These are phyloP conservation scores for Lasioglossum figueresi DNA, from an alignment of 2,888 invertebrate genomes.

Conservation along the genomic window DNA sequence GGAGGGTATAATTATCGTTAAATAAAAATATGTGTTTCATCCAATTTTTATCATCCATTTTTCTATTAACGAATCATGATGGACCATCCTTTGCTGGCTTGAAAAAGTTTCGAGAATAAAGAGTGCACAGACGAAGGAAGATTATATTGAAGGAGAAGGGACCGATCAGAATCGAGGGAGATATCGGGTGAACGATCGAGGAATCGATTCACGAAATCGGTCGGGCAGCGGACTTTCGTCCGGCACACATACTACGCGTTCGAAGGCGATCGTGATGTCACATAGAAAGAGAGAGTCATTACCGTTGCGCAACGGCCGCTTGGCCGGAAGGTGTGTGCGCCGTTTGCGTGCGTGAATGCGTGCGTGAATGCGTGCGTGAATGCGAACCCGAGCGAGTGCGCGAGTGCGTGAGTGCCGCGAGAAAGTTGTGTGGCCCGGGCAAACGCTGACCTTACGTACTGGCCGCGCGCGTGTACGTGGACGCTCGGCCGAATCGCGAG, in stretches of 20 bases:
- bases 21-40: too few species aligned
- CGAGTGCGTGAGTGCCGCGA: constrained; percentile 43
- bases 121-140: background rate
- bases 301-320: constrained; percentile 81
- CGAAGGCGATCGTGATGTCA: constrained; percentile 79
- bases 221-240: constrained; percentile 64
- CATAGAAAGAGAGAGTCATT: constrained; percentile 83
- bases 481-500: constrained; percentile 19
- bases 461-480: constrained; percentile 20
- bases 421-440: constrained; percentile 77
- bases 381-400: constrained; percentile 32
- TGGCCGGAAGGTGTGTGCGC: constrained; percentile 62
- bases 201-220: constrained; percentile 37
- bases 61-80: background rate
- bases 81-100: background rate
- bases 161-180: background rate
- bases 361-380: constrained; percentile 38
- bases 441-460: constrained; percentile 83
- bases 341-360: constrained; percentile 47
- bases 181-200: background rate
- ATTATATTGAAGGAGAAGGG: background rate
- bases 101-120: background rate
- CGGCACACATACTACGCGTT: constrained; percentile 37
- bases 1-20: background rate
- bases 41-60: background rate